phyloP scores from a whole-genome alignment of 2,797 vertebrate species.

The Euthynnus affinis region DNA sequence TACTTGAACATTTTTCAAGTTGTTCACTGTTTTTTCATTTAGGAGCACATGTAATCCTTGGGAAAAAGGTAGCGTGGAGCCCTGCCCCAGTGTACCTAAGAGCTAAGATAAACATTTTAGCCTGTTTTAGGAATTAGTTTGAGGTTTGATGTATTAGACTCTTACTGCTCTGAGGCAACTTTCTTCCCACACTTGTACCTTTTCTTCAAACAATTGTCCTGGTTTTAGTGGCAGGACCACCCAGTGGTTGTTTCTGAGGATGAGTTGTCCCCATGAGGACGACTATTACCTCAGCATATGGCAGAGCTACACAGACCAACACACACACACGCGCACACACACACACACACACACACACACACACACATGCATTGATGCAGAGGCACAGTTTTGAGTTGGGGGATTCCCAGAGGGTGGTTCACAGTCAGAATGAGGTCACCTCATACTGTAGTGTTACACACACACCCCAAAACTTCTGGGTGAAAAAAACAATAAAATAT shows the following conservation, averaged over 20 bases:
- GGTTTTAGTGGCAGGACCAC: constrained; percentile 60
- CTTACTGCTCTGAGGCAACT: constrained; percentile 5
- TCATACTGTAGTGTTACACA: constrained; percentile 36
- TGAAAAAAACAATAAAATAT: constrained; percentile 76
- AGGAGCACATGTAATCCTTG: too few species aligned
- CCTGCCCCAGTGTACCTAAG: background rate
- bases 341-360: constrained; percentile 10
- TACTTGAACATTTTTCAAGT: too few species aligned
- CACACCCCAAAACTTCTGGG: constrained; percentile 74
- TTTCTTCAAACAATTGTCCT: constrained; percentile 13
- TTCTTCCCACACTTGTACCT: constrained; percentile 31
- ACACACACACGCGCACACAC: constrained; percentile 13
- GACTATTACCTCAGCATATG: constrained; percentile 76
- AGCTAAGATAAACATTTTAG: constrained; percentile 30
- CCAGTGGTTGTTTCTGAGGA: constrained; percentile 46
- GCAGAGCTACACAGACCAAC: constrained; percentile 49
- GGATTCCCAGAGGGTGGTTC: constrained; percentile 85
- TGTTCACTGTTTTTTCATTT: too few species aligned
- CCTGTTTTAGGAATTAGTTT: constrained; percentile 27
- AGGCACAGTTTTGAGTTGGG: constrained; percentile 71
- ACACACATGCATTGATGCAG: constrained; percentile 45
- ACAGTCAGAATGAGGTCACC: constrained; percentile 82
- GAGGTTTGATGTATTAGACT: constrained; percentile 17
- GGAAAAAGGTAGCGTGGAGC: too few species aligned
- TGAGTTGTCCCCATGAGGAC: constrained; percentile 52